These are phyloP conservation scores for Megaleporinus macrocephalus DNA, from an alignment of 2,113 vertebrate genomes.

Conservation along the genomic window DNA sequence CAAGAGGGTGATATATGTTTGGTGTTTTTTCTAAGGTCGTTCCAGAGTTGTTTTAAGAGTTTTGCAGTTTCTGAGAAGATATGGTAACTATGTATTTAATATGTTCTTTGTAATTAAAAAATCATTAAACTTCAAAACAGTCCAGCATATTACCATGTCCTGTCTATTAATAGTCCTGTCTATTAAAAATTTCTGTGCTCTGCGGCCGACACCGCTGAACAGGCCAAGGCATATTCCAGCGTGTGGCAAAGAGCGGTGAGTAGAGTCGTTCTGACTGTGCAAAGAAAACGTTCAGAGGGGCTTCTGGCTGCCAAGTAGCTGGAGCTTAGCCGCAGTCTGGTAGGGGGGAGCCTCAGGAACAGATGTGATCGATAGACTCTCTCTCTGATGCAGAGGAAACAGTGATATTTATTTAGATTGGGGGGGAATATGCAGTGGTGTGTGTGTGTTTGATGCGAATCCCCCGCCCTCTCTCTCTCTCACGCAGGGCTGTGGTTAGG, in stretches of 20 bases:
- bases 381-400: constrained; percentile 35
- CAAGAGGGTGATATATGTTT: no score
- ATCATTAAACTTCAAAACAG: no score
- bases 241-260: neutral
- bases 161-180: neutral
- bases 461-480: constrained; percentile 41
- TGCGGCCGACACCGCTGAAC: neutral
- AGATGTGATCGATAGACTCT: constrained; percentile 54
- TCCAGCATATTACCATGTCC: no score
- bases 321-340: constrained; percentile 29
- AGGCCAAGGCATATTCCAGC: neutral
- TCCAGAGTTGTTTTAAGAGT: no score
- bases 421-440: constrained; percentile 50
- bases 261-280: neutral
- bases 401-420: constrained; percentile 49
- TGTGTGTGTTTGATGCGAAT: constrained; percentile 63
- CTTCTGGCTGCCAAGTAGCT: constrained; percentile 37
- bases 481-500: constrained; percentile 55
- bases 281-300: constrained; percentile 19
- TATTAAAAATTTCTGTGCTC: neutral
- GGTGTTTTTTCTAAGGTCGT: no score
- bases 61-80: no score
- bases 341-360: constrained; percentile 12
- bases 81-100: no score
- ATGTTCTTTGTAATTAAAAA: neutral